Evolutionary conservation across 2,888 invertebrate genomes (phyloP).

Genomic region (Galeruca laticollis): DNA sequence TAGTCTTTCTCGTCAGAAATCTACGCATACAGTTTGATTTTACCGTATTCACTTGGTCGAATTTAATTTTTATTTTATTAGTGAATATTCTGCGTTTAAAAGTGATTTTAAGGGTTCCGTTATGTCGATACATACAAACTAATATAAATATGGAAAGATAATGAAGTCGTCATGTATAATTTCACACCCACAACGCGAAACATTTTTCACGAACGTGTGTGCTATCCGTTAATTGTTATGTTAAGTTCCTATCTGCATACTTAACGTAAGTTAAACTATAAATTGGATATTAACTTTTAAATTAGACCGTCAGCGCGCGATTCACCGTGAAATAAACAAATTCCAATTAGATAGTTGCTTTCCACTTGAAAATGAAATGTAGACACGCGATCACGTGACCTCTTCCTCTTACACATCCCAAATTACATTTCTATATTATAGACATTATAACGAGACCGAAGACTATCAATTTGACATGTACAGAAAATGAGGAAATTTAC

Average conservation of each 20-base stretch:
- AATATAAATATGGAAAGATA: too few relatives aligned
- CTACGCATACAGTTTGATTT: too few relatives aligned
- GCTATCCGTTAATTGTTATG: conserved; percentile 1
- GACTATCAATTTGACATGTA: conserved; percentile 17
- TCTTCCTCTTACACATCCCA: conserved; percentile 48
- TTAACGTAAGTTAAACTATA: not conserved
- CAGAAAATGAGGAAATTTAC: not conserved
- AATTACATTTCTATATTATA: conserved; percentile 42
- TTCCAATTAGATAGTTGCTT: conserved; percentile 56
- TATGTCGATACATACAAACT: too few relatives aligned
- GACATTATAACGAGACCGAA: conserved; percentile 11
- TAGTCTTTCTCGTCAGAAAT: too few relatives aligned
- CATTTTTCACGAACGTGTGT: too few relatives aligned
- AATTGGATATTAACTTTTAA: conserved; percentile 13
- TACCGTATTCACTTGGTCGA: too few relatives aligned
- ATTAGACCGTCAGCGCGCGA: conserved; percentile 12
- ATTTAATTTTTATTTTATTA: too few relatives aligned
- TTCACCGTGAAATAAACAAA: conserved; percentile 35
- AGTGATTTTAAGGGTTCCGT: too few relatives aligned
- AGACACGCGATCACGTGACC: conserved; percentile 63
- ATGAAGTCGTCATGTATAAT: too few relatives aligned
- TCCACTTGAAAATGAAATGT: conserved; percentile 59
- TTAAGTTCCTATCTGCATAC: conserved; percentile 11
- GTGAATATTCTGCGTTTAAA: too few relatives aligned
- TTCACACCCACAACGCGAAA: too few relatives aligned